Percentiles rank a stretch among this genome's conserved stretches.
phyloP scores from a whole-genome alignment of 2,113 vertebrate genomes.

The Hystrix cristata region DNA sequence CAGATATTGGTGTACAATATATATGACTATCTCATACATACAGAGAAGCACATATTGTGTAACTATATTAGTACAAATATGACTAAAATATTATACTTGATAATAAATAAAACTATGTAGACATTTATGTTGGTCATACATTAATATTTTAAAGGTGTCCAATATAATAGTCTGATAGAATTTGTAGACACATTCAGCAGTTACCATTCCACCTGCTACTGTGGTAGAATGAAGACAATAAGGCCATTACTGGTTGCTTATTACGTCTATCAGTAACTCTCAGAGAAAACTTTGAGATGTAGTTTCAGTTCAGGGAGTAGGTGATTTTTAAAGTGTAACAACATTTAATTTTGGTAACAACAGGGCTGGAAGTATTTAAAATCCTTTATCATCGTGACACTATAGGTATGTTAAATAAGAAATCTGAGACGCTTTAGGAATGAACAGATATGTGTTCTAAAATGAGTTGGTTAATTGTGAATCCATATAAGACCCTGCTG shows the following conservation, averaged over 20 bases:
- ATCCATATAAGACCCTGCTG: rapidly evolving
- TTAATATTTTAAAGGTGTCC: background rate
- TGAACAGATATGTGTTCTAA: background rate
- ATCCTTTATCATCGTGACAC: background rate
- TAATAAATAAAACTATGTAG: background rate
- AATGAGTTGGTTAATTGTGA: background rate
- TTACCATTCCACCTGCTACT: background rate
- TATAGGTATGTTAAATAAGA: background rate
- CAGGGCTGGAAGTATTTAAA: background rate
- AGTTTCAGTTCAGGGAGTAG: background rate
- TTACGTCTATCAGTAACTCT: background rate
- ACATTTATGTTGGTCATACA: background rate
- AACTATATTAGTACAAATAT: background rate
- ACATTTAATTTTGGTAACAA: background rate
- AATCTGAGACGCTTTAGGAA: background rate
- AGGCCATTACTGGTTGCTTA: background rate
- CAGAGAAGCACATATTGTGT: rapidly evolving
- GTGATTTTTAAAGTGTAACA: background rate
- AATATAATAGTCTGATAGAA: background rate
- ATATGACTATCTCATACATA: background rate
- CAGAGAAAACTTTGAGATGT: background rate
- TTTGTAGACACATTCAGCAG: background rate
- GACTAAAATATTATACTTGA: background rate
- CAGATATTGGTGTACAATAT: background rate
- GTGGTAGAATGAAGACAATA: background rate